Evolutionary conservation across 2,888 invertebrate genomes (phyloP).

Genomic region (Phalangium opilio): DNA sequence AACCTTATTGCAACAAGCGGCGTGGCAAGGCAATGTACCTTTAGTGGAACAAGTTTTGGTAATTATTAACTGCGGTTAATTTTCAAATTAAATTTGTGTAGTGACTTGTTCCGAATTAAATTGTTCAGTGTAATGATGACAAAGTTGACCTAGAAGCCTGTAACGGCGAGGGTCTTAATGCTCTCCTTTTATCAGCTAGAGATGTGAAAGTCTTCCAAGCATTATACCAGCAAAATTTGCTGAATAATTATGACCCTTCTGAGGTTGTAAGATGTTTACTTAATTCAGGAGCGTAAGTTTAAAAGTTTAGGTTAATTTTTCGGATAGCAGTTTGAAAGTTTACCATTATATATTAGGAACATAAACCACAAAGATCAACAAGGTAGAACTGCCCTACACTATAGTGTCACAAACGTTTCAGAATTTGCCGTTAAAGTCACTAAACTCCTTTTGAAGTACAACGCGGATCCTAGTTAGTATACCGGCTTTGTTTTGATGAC

Average conservation of each 20-base stretch:
- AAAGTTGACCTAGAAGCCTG: neutral
- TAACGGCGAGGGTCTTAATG: neutral
- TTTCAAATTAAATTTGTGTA: too few relatives aligned
- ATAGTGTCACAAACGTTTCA: neutral
- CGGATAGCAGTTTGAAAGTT: neutral
- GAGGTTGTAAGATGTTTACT: neutral
- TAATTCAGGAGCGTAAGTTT: neutral
- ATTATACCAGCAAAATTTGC: neutral
- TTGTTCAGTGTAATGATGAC: too few relatives aligned
- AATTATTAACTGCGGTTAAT: too few relatives aligned
- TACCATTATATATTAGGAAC: neutral
- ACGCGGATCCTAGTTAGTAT: neutral
- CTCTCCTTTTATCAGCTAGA: neutral
- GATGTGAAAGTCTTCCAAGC: neutral
- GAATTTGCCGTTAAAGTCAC: neutral
- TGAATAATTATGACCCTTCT: neutral
- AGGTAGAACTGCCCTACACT: slow-evolving; percentile 5
- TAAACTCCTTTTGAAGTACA: neutral
- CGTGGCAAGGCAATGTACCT: too few relatives aligned
- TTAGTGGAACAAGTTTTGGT: too few relatives aligned
- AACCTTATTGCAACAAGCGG: too few relatives aligned
- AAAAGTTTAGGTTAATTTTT: neutral
- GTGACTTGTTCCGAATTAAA: too few relatives aligned
- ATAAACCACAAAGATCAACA: slow-evolving; percentile 6
- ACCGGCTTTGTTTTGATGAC: neutral